Percentiles rank a stretch among this genome's conserved stretches.
These are phyloP conservation scores for Buceros bicornis DNA, from an alignment of 2,797 vertebrate species.

Conservation along the genomic window DNA sequence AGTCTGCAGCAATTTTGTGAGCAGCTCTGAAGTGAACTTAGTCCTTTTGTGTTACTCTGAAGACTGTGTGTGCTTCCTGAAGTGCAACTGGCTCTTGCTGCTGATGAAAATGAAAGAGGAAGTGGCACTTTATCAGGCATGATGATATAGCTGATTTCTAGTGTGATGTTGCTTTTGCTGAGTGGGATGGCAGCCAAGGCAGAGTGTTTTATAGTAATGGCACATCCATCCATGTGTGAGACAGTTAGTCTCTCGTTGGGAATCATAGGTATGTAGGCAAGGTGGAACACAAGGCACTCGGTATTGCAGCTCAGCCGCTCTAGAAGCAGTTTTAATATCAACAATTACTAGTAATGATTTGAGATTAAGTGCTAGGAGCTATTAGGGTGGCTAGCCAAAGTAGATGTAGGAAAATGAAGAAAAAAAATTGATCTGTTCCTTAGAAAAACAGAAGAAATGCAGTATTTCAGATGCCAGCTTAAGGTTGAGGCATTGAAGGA, in stretches of 20 bases:
- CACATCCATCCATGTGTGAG: background rate
- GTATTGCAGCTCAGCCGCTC: background rate
- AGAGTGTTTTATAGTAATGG: background rate
- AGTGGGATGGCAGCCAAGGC: background rate
- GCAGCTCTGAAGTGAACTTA: background rate
- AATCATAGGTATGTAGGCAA: background rate
- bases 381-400: background rate
- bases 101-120: conserved; percentile 40
- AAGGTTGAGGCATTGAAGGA: background rate
- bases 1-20: background rate
- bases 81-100: conserved; percentile 2
- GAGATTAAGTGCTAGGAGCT: background rate
- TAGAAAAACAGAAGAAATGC: background rate
- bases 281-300: background rate
- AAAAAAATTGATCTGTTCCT: fast-evolving
- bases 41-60: background rate
- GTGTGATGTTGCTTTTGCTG: background rate
- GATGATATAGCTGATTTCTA: background rate
- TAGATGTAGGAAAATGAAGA: background rate
- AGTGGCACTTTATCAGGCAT: background rate
- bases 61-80: background rate
- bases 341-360: background rate
- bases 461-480: background rate
- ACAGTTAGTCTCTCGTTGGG: background rate
- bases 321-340: background rate